phyloP scores from a whole-genome alignment of 1,140 invertebrate species.

The Theocolax elegans region DNA sequence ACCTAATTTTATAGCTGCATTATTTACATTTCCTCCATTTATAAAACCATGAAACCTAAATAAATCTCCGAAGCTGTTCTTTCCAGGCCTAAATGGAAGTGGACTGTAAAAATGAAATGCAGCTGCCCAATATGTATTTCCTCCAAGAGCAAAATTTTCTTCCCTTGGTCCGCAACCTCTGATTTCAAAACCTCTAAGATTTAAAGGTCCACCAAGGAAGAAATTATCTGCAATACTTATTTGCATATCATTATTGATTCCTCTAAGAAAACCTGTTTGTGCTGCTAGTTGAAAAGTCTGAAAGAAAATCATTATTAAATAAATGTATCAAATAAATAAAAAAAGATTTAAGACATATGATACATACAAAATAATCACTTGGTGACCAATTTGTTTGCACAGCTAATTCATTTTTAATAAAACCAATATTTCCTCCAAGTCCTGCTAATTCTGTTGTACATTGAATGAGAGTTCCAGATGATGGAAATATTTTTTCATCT shows the following conservation, averaged over 20 bases:
- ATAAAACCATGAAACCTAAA: conserved; percentile 87
- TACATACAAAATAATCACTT: conserved; percentile 72
- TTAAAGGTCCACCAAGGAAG: conserved; percentile 88
- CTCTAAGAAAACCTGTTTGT: conserved; percentile 76
- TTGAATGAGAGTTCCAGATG: conserved; percentile 75
- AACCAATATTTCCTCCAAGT: conserved; percentile 86
- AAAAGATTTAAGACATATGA: conserved; percentile 26
- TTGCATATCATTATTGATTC: conserved; percentile 73
- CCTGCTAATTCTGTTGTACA: conserved; percentile 84
- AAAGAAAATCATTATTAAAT: too few relatives aligned
- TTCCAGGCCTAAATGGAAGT: conserved; percentile 82
- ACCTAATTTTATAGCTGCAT: conserved; percentile 60
- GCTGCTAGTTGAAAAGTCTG: conserved; percentile 82
- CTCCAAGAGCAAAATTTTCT: conserved; percentile 78
- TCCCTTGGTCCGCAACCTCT: conserved; percentile 84
- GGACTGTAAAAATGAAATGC: conserved; percentile 86
- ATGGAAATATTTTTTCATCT: conserved; percentile 83
- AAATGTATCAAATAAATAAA: not conserved
- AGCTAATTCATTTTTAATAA: conserved; percentile 84
- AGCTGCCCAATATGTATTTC: conserved; percentile 81
- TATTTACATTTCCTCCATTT: conserved; percentile 82
- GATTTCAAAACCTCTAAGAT: conserved; percentile 84
- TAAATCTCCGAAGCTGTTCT: conserved; percentile 80
- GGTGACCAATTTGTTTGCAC: conserved; percentile 82
- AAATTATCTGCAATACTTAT: conserved; percentile 81